phyloP scores from a whole-genome alignment of 1,140 invertebrate species.

The Aphidius ervi region DNA sequence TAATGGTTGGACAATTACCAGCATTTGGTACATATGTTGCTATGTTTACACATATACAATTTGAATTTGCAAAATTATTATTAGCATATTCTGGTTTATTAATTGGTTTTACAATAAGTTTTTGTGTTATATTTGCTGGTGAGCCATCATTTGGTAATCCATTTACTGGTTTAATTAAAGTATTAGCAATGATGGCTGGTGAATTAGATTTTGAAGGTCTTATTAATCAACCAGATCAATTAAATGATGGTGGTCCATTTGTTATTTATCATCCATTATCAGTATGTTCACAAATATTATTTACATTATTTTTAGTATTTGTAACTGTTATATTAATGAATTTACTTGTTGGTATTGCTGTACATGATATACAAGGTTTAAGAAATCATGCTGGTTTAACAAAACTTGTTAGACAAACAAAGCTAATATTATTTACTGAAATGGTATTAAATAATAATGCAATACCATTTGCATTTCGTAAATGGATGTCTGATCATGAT shows the following conservation, averaged over 20 bases:
- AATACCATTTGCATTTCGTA: slow-evolving; percentile 51
- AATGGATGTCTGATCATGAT: slow-evolving; percentile 46
- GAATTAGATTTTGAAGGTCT: slow-evolving; percentile 64
- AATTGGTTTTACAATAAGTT: slow-evolving; percentile 63
- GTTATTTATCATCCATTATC: slow-evolving; percentile 50
- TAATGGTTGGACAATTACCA: slow-evolving; percentile 63
- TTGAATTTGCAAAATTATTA: slow-evolving; percentile 61
- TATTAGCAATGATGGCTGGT: slow-evolving; percentile 67
- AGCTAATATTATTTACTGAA: slow-evolving; percentile 65
- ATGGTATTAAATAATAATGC: slow-evolving; percentile 59
- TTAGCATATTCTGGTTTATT: slow-evolving; percentile 61
- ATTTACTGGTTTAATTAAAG: slow-evolving; percentile 59
- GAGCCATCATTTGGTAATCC: slow-evolving; percentile 60
- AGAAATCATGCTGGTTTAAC: slow-evolving; percentile 65
- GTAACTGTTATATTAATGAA: slow-evolving; percentile 70
- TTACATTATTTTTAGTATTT: slow-evolving; percentile 62
- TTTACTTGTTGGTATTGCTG: slow-evolving; percentile 65
- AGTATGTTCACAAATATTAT: slow-evolving; percentile 60
- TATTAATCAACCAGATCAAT: slow-evolving; percentile 52
- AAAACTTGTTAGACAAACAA: slow-evolving; percentile 64
- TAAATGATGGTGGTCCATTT: slow-evolving; percentile 35
- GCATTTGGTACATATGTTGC: slow-evolving; percentile 65
- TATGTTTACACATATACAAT: slow-evolving; percentile 64
- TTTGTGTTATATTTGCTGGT: slow-evolving; percentile 62
- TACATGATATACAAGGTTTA: slow-evolving; percentile 65